Evolutionary conservation across 2,113 vertebrate species (phyloP).

Genomic region (Fulmarus glacialis): DNA sequence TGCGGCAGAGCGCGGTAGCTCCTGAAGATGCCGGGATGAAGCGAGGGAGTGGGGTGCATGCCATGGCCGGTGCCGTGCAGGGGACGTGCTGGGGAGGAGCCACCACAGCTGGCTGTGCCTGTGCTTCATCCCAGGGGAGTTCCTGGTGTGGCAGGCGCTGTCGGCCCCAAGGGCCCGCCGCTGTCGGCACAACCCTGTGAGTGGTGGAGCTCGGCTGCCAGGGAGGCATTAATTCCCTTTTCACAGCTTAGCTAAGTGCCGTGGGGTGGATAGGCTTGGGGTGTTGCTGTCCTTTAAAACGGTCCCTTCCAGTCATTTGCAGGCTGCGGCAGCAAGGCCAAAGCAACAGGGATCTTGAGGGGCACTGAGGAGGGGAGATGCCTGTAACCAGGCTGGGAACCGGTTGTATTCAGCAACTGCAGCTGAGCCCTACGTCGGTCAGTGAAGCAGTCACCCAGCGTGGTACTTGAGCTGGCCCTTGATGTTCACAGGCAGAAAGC

Average conservation of each 20-base stretch:
- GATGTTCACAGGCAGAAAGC: neutral
- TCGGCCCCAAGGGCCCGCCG: too few species aligned
- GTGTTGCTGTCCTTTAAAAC: neutral
- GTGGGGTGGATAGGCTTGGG: neutral
- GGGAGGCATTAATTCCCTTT: neutral
- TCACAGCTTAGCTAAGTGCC: neutral
- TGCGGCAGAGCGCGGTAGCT: accelerated
- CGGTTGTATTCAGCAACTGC: too few species aligned
- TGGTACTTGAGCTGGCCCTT: neutral
- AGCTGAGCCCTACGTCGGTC: neutral
- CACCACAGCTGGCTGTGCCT: neutral
- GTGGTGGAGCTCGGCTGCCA: neutral
- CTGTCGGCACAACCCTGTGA: neutral
- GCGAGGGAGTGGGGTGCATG: too few species aligned
- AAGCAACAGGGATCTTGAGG: neutral
- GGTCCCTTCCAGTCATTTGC: neutral
- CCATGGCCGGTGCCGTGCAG: neutral
- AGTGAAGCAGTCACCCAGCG: neutral
- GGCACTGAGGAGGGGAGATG: neutral
- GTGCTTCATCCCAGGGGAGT: neutral
- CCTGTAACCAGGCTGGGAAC: neutral
- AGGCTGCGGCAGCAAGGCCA: neutral
- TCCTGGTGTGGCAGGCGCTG: neutral
- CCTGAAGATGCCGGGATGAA: neutral
- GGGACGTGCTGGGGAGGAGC: neutral